phyloP scores from a whole-genome alignment of 2,888 invertebrate genomes.

The Sussaba pulchella region DNA sequence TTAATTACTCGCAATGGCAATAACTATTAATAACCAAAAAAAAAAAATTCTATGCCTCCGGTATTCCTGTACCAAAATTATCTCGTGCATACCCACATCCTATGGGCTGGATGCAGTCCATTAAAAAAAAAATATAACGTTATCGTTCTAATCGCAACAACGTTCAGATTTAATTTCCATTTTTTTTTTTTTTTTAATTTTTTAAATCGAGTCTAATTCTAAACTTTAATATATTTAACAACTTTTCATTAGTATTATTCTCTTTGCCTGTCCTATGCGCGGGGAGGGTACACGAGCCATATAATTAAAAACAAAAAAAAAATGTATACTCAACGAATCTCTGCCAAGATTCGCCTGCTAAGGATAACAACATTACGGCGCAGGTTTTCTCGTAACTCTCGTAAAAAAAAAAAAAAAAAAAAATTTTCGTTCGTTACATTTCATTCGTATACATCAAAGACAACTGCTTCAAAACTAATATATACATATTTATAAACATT shows the following conservation, averaged over 20 bases:
- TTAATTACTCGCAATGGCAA: conserved; percentile 67
- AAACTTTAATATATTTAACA: conserved; percentile 62
- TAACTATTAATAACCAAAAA: conserved; percentile 66
- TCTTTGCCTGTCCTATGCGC: conserved; percentile 81
- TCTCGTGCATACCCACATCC: conserved; percentile 63
- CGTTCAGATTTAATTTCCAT: conserved; percentile 15
- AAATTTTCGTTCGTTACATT: conserved; percentile 62
- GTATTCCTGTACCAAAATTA: conserved; percentile 55
- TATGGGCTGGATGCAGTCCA: conserved; percentile 57
- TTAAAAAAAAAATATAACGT: conserved; percentile 48
- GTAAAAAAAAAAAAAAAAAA: conserved; percentile 54
- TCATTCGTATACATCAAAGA: conserved; percentile 71
- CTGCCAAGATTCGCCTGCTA: conserved; percentile 57
- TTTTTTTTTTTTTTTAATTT: conserved; percentile 29
- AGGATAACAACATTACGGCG: conserved; percentile 71
- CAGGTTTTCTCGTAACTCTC: conserved; percentile 69
- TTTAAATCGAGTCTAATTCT: conserved; percentile 35
- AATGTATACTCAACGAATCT: conserved; percentile 52
- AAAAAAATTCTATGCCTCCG: conserved; percentile 40
- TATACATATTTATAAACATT: conserved; percentile 46
- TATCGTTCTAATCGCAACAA: conserved; percentile 62
- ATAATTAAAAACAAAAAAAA: conserved; percentile 62
- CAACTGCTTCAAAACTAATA: conserved; percentile 79
- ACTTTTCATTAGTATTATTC: conserved; percentile 63
- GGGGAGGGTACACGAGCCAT: conserved; percentile 82